Base-by-base conservation (phyloP, 2,113 vertebrate genomes). In the Nothocercus nigrocapillus region DNA sequence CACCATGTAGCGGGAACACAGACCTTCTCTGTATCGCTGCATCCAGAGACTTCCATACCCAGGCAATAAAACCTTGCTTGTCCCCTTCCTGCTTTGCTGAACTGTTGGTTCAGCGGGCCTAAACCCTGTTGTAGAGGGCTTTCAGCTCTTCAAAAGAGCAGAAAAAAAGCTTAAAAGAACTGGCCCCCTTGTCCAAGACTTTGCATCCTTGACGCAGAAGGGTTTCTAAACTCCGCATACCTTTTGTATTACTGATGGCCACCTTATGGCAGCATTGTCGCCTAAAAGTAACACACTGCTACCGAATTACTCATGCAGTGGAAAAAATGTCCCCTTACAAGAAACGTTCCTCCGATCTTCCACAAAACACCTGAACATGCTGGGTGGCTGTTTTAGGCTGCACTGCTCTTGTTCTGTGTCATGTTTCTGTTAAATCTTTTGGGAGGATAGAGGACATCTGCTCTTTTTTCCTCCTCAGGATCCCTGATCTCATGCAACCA, bases 281-380 rank as follows among this genome's bases (percentile, higher is more conserved):
- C 85, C 74, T 58, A 44, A 93, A 94, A 74, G 82, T 66, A 94
- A 81, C 81, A 63, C 53, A 90, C 13, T 32, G 45, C 17, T 49
- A 30, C 27, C 88, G 77, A 93, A 93, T 94, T 90, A 91, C 85
- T 90, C 64, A 80, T 0, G 3, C 34, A 80, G 49, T 0, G 91
- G 59, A 91, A 54, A 88, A 96, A 95, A 94, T 22, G n/a, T 27
- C 49, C 28, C 85, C 54, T 49, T n/a, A n/a, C 9, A 77, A 54
- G 51, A 74, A 32, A 44, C 13, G 12, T 7, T 90, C 19, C 38
- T 64, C 21, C n/a, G 77, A 22, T n/a, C 45, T 36, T 91, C 77
- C 81, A 40, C 64, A 75, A 69, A 92, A 68, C 75, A 66, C 30
- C 22, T 69, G 30, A 58, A 42, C 36, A 49, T 54, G 74, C 32